Base-by-base conservation (phyloP, 2,888 invertebrate species). In the Folsomia manolachei region DNA sequence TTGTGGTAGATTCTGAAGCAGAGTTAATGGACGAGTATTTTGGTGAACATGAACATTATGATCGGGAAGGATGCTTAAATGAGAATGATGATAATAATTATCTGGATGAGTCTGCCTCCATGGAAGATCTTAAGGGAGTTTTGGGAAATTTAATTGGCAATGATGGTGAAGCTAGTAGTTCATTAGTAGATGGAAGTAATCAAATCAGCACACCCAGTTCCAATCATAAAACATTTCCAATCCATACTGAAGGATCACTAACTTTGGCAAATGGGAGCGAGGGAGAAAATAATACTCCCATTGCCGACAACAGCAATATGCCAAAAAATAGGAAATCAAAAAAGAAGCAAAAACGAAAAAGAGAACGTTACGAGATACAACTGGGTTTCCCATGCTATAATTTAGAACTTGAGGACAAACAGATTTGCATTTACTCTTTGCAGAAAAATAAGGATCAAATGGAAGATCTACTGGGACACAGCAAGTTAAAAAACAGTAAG, bases 391-490 rank as follows among this genome's bases (percentile, higher is more conserved):
- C 69, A 70, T 75, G 78, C 60, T 78, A 77, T 69, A 74, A 77
- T 26, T 69, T 81, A 56, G 75, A 75, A 61, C 71, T 75, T 63
- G 75, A 79, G 69, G 71, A 74, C 73, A 78, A 73, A 77, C 71
- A 74, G 71, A 71, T 79, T 67, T 78, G 74, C 73, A 79, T 82
- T 82, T 84, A 83, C 81, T 83, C 83, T 78, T 89, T 89, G 75
- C 89, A 91, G 90, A 89, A 90, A 85, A 90, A 91, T 84, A 90
- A 90, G 83, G 90, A 90, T 83, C 85, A 90, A 82, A 90, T 91
- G 90, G 90, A 89, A 84, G 90, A 90, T 82, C 86, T 91, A 79
- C 87, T 90, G 67, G 86, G 87, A 75, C 89, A 87, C 83, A 88
- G 88, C 83, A 89, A 89, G 84, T 83, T 89, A 76, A 89, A 89